Percentiles rank a stretch among this genome's conserved stretches.
These are phyloP conservation scores for Entelurus aequoreus DNA, from an alignment of 2,113 vertebrate genomes.

Conservation along the genomic window DNA sequence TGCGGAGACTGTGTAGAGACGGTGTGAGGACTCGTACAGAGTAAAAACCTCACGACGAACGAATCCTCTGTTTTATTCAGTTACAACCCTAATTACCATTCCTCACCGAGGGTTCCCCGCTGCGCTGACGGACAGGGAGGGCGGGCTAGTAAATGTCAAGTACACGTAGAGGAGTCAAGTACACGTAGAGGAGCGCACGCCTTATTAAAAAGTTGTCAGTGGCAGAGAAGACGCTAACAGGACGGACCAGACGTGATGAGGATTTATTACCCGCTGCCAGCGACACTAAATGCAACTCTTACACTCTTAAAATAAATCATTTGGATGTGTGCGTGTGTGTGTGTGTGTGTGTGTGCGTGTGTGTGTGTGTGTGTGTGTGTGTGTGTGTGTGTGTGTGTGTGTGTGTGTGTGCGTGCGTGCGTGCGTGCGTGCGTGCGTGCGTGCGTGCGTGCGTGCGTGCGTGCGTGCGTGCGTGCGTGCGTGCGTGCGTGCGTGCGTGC, in stretches of 20 bases:
- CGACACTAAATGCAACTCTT: slow-evolving; percentile 72
- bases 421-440: slow-evolving; percentile 1
- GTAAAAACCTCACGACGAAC: no score
- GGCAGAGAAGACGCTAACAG: slow-evolving; percentile 63
- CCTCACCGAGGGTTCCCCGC: slow-evolving; percentile 32
- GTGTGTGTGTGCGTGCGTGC: no score
- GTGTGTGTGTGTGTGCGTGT: background rate
- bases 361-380: no score
- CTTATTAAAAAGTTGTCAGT: slow-evolving; percentile 73
- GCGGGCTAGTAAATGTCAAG: slow-evolving; percentile 69
- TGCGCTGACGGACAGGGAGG: slow-evolving; percentile 59
- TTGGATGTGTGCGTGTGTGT: background rate
- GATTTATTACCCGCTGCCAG: slow-evolving; percentile 75
- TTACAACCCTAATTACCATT: slow-evolving; percentile 48
- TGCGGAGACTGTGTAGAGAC: no score
- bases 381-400: no score
- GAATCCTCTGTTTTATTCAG: slow-evolving; percentile 42
- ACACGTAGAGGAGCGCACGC: slow-evolving; percentile 50
- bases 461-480: slow-evolving; percentile 1
- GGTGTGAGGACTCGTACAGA: no score
- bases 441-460: background rate
- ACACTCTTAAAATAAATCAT: slow-evolving; percentile 70
- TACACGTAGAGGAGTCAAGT: slow-evolving; percentile 52
- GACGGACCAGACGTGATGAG: slow-evolving; percentile 72
- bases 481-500: no score